These are phyloP conservation scores for Palythoa grandiflora DNA, from an alignment of 92 coral and sea anemone genomes.

Conservation along the genomic window DNA sequence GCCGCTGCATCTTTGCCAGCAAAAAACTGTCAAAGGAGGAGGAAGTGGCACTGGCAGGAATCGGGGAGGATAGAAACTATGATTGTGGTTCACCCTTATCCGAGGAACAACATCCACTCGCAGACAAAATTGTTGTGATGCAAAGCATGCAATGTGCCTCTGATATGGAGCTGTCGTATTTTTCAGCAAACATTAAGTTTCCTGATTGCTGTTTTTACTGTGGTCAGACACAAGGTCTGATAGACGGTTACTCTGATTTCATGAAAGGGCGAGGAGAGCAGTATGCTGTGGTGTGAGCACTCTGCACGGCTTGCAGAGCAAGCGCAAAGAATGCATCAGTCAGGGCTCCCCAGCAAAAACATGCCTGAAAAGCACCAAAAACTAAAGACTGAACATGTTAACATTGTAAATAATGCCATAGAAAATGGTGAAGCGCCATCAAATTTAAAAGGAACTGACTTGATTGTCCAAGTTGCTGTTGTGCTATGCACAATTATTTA, in stretches of 20 bases:
- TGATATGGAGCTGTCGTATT: not conserved
- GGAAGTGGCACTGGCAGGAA: not conserved
- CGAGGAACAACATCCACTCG: not conserved
- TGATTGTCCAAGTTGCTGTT: slow-evolving; percentile 38
- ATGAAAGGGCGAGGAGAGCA: not conserved
- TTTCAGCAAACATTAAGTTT: not conserved
- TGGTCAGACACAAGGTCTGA: not conserved
- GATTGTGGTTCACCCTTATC: slow-evolving; percentile 12
- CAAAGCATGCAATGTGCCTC: not conserved
- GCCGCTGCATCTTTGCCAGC: not conserved
- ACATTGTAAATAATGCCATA: slow-evolving; percentile 51
- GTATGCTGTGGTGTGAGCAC: slow-evolving; percentile 2
- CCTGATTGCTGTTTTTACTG: not conserved
- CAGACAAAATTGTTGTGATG: not conserved
- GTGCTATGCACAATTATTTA: slow-evolving; percentile 3
- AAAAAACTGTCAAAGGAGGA: slow-evolving; percentile 12
- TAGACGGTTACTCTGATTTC: not conserved
- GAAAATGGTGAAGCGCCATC: slow-evolving; percentile 45
- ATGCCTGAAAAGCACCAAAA: slow-evolving; percentile 36
- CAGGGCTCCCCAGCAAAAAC: not conserved
- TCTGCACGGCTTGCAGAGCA: not conserved
- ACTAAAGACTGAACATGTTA: slow-evolving; percentile 49
- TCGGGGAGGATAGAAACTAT: not conserved
- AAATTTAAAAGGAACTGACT: slow-evolving; percentile 49
- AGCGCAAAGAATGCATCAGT: slow-evolving; percentile 3